Evolutionary conservation across 2,888 invertebrate genomes (phyloP), one percentile per base, ranked within the genome.

Genomic region (Chalcosyrphus nemorum): DNA sequence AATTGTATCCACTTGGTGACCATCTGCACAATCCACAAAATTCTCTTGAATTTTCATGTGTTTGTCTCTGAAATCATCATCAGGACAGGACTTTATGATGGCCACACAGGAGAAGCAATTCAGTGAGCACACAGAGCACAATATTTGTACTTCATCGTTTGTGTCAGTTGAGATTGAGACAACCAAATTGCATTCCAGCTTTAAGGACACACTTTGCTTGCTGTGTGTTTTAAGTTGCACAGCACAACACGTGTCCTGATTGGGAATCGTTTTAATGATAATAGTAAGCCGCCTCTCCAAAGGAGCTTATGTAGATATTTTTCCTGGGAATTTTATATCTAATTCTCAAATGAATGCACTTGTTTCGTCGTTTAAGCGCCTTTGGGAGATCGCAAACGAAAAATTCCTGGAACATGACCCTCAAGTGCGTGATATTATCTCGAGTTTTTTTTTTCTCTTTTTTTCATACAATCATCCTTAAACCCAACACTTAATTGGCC

Each of bases 401-500:
- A 32, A 32, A 32, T 32, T 32, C 32, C 32, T 29, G 29, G 29
- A 29, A 5, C 32, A 32, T 11, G 32, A 32, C 32, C 11, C 11
- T 32, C 32, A 11, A 32, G 3, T 19, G 19, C 17, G 56, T 54
- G 29, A 41, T 41, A 50, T 21, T 24, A 24, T 50, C 47, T 50
- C 47, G n/a, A n/a, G n/a, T n/a, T n/a, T n/a, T 29, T 3, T 7
- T 29, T 29, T 29, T 29, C 1, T 15, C 45, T n/a, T 17, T 24
- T 50, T 15, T 15, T 35, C 61, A 29, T n/a, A 29, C 45, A 61
- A 61, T 61, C 41, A 41, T 41, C 35, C 38, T 52, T 19, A 41
- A 29, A 54, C 54, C 21, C 27, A 17, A 27, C 54, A 68, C 27
- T 24, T 54, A 68, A 68, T 41, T 68, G 66, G 54, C 27, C 27